Evolutionary conservation across 2,113 vertebrate genomes (phyloP).

Genomic region (Urocolius indicus): DNA sequence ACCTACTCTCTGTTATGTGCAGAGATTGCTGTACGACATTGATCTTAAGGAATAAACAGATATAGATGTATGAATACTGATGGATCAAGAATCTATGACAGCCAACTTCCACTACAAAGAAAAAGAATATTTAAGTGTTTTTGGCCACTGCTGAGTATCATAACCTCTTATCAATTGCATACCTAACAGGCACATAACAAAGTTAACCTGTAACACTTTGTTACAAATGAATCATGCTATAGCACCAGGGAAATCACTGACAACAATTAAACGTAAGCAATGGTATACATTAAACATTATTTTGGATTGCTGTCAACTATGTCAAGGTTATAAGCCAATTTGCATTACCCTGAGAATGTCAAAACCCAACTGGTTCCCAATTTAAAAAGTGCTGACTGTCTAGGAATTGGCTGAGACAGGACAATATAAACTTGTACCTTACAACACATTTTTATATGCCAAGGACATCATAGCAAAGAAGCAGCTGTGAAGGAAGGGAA

Average conservation of each 20-base stretch:
- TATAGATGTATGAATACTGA: not conserved
- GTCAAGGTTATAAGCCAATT: not conserved
- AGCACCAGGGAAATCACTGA: not conserved
- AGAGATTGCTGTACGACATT: not conserved
- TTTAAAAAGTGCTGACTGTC: slow-evolving; percentile 3
- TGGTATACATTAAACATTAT: not conserved
- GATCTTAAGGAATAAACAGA: slow-evolving; percentile 33
- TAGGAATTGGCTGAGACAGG: not conserved
- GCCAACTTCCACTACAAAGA: slow-evolving; percentile 9
- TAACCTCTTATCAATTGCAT: not conserved
- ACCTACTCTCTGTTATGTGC: not conserved
- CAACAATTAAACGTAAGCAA: not conserved
- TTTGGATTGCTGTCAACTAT: not conserved
- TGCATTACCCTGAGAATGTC: not conserved
- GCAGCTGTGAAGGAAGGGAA: not conserved
- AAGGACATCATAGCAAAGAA: not conserved
- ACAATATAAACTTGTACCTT: not conserved
- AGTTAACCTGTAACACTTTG: not conserved
- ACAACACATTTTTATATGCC: not conserved
- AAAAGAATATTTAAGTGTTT: slow-evolving; percentile 1
- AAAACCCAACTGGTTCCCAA: not conserved
- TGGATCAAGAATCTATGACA: not conserved
- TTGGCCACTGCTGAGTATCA: not conserved
- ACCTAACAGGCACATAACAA: not conserved
- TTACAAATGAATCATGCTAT: not conserved